Base-by-base conservation (phyloP, 2,113 vertebrate genomes). In the Aptenodytes patagonicus region DNA sequence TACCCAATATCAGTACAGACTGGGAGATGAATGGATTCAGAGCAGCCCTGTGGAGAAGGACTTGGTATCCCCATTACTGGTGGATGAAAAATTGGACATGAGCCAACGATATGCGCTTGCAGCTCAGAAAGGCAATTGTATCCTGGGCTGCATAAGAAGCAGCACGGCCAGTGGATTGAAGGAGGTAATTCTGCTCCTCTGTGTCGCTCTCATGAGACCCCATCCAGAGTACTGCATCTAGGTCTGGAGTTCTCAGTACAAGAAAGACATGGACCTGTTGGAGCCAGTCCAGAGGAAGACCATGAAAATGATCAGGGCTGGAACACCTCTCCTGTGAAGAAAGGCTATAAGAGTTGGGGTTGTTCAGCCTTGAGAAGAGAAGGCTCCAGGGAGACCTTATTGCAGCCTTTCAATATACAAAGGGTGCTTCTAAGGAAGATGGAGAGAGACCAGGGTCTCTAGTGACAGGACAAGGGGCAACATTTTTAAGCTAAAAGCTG, bases 1-100 rank as follows among this genome's bases (percentile, higher is more conserved):
- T 4, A 24, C 2, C 2, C 13, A 17, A 0, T 17, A 40, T 17
- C 32, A n/a, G 6, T 28, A 52, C 0, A 2, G 15, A n/a, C 14
- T 36, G 49, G 12, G 13, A 36, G 10, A 12, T 49, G 16, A 61
- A 16, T n/a, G 17, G 17, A 5, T 40, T 62, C 22, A 80, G 29
- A 58, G 8, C 7, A 66, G 40, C 11, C 8, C 14, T 44, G 25
- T 3, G 3, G 32, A 40, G 17, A 26, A 40, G n/a, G 60, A 6
- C 18, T 61, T 61, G 8, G 5, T 18, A 42, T 42, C 42, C 42
- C 42, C 42, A 3, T 36, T 55, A 47, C 7, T 9, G 47, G 17
- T n/a, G 20, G 6, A 19, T 47, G 25, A 36, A 60, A 65, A 89
- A 20, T 11, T 28, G 13, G 25, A 20, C 5, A 17, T 17, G 20